Conservation (phyloP, 1,140 invertebrate species). For the Watersipora subatra region DNA sequence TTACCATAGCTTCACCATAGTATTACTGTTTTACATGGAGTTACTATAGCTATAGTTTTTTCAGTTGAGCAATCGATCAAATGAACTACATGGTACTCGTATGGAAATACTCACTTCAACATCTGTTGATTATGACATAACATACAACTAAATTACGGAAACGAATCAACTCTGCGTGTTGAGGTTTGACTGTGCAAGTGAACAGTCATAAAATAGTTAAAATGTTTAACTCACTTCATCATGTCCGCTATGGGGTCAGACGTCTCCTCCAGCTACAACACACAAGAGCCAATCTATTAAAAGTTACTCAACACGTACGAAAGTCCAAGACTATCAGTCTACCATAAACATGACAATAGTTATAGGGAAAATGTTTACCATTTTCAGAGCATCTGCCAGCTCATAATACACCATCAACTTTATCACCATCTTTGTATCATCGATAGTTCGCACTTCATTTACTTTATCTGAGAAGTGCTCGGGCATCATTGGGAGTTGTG, state of each 20-base stretch:
- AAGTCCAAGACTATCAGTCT: neutral
- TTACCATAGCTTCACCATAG: no score
- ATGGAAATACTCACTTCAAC: no score
- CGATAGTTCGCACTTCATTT: conserved; percentile 30
- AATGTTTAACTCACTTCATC: conserved; percentile 27
- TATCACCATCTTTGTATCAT: conserved; percentile 36
- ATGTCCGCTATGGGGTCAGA: conserved; percentile 38
- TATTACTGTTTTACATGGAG: no score
- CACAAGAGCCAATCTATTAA: neutral
- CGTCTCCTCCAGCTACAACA: conserved; percentile 30
- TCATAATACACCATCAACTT: conserved; percentile 37
- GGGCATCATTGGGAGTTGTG: conserved; percentile 28
- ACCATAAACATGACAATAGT: neutral
- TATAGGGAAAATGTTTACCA: conserved; percentile 19
- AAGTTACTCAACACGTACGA: neutral
- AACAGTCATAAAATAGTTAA: no score
- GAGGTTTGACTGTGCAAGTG: no score
- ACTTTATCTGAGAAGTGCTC: conserved; percentile 39
- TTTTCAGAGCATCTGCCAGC: conserved; percentile 30
- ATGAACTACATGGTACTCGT: no score
- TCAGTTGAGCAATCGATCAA: no score
- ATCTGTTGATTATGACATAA: no score
- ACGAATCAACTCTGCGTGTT: no score
- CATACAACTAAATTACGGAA: no score
- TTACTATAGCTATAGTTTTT: no score